Evolutionary conservation across 2,113 vertebrate genomes (phyloP).

Genomic region (Nothocercus nigrocapillus): DNA sequence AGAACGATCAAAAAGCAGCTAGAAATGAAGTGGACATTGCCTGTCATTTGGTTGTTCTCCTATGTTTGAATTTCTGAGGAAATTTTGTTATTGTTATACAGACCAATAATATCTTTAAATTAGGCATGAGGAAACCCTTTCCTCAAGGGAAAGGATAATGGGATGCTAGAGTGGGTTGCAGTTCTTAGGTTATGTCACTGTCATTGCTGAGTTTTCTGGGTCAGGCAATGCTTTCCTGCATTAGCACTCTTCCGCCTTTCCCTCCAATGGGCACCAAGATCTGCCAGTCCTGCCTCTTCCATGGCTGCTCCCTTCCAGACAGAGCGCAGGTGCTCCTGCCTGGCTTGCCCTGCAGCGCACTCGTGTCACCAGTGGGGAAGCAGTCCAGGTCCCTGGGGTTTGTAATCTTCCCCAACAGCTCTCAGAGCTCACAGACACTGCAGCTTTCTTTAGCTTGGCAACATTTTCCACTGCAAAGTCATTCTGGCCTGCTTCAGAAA

Average conservation of each 20-base stretch:
- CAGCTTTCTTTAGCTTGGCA: background rate
- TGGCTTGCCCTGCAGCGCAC: background rate
- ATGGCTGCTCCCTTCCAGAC: fast-evolving
- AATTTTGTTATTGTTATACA: background rate
- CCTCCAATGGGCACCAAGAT: background rate
- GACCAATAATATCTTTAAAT: too few relatives aligned
- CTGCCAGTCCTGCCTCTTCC: background rate
- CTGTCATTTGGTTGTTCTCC: background rate
- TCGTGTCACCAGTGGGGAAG: background rate
- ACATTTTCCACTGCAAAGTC: background rate
- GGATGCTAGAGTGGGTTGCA: background rate
- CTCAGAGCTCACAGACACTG: background rate
- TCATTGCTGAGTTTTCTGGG: background rate
- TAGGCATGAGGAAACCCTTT: too few relatives aligned
- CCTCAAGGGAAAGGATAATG: too few relatives aligned
- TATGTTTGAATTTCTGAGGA: background rate
- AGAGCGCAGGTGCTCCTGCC: background rate
- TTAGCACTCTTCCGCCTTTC: background rate
- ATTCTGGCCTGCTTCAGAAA: background rate
- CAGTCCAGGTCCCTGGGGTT: background rate
- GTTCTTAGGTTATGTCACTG: background rate
- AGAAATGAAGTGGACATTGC: background rate
- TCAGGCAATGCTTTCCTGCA: background rate
- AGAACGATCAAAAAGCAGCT: background rate
- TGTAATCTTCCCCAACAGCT: background rate